Conservation (phyloP, 2,113 vertebrate genomes). For the Sphaerodactylus townsendi region DNA sequence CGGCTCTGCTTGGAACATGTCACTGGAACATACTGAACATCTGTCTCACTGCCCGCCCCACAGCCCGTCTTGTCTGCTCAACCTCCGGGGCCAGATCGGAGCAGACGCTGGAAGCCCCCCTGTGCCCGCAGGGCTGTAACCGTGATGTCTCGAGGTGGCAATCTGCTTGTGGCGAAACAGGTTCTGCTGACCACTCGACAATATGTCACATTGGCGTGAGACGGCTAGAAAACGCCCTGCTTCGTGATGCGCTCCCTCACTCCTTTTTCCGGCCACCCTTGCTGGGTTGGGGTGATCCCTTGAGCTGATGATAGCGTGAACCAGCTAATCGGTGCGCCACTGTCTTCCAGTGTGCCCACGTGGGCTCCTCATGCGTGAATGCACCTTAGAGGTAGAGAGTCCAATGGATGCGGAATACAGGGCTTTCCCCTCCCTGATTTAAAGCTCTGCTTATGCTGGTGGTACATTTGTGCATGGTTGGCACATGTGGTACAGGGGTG, state of each 20-base stretch:
- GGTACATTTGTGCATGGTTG: too few relatives aligned
- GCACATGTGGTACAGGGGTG: too few relatives aligned
- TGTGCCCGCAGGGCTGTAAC: background rate
- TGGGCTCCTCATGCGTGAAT: background rate
- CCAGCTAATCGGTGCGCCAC: background rate
- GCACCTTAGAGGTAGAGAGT: too few relatives aligned
- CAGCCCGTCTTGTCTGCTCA: fast-evolving
- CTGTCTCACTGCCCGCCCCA: background rate
- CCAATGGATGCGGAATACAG: too few relatives aligned
- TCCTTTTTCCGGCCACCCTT: too few relatives aligned
- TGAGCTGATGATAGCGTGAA: too few relatives aligned
- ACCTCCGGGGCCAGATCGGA: fast-evolving
- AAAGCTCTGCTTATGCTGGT: too few relatives aligned
- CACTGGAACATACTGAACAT: background rate
- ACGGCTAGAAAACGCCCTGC: background rate
- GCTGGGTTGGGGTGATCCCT: too few relatives aligned
- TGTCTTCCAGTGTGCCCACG: too few relatives aligned
- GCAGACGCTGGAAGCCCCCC: background rate
- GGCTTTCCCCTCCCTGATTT: too few relatives aligned
- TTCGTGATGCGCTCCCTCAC: background rate
- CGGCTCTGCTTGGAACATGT: background rate
- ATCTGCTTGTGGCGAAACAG: fast-evolving
- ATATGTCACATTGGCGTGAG: background rate
- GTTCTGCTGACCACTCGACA: background rate
- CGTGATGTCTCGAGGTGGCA: background rate